These are phyloP conservation scores for Sterna hirundo DNA, from an alignment of 2,113 vertebrate genomes.

Conservation along the genomic window DNA sequence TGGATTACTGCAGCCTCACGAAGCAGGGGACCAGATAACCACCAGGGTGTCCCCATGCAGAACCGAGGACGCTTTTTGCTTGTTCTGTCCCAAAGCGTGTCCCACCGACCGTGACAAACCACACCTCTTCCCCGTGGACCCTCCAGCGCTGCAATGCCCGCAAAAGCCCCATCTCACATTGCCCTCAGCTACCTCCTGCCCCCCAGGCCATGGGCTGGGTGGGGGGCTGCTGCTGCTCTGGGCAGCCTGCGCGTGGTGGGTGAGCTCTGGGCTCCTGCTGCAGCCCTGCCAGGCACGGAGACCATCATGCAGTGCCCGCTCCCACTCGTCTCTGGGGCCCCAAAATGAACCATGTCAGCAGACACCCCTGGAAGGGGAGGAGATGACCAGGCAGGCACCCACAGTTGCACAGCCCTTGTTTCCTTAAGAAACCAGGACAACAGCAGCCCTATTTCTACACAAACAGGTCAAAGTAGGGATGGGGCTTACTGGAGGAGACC, in stretches of 20 bases:
- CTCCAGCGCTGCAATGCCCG: background rate
- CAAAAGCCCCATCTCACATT: background rate
- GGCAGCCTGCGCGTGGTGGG: background rate
- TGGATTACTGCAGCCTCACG: background rate
- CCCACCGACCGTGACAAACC: background rate
- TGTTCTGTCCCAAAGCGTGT: background rate
- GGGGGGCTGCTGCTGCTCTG: fast-evolving
- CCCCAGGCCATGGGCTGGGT: background rate
- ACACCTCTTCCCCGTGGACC: background rate
- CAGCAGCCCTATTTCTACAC: background rate
- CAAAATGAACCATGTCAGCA: background rate
- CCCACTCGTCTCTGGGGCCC: background rate
- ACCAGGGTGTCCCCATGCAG: background rate
- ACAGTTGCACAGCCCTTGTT: background rate
- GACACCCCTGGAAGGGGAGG: background rate
- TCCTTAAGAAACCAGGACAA: background rate
- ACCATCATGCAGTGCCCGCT: background rate
- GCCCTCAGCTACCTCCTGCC: background rate
- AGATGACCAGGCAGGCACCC: background rate
- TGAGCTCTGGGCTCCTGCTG: fast-evolving
- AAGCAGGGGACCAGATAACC: background rate
- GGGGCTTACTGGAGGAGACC: background rate
- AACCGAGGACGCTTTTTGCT: background rate
- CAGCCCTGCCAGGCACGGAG: background rate
- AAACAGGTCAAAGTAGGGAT: background rate